These are phyloP conservation scores for Ophonus ardosiacus DNA, from an alignment of 2,888 invertebrate species.

Conservation along the genomic window DNA sequence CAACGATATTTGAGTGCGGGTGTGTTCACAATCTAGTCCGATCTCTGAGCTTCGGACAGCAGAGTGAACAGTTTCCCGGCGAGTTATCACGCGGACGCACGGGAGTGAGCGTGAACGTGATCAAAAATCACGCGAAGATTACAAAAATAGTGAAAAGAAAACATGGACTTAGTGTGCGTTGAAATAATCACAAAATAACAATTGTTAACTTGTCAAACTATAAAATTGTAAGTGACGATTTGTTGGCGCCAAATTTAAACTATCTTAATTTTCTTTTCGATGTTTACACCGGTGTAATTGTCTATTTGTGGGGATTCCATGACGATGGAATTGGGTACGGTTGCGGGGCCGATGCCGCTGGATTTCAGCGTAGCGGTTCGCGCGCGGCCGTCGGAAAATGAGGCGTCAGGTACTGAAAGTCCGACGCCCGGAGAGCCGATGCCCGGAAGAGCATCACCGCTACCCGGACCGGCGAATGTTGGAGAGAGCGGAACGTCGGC, in stretches of 20 bases:
- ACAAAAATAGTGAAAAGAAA: not conserved
- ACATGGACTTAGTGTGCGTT: not conserved
- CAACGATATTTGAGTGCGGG: constrained; percentile 28
- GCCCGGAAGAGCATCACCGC: constrained; percentile 69
- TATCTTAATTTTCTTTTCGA: not conserved
- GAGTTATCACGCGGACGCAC: constrained; percentile 42
- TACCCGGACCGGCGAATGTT: constrained; percentile 75
- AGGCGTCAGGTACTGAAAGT: not conserved
- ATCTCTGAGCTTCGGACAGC: not conserved
- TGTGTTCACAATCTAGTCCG: constrained; percentile 38
- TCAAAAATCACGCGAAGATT: not conserved
- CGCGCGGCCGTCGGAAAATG: constrained; percentile 11
- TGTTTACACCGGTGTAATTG: not conserved
- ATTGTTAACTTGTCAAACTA: too few species aligned
- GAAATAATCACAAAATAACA: not conserved
- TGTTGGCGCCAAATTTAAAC: too few species aligned
- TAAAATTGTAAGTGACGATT: too few species aligned
- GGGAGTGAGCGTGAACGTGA: constrained; percentile 42
- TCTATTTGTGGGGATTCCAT: constrained; percentile 67
- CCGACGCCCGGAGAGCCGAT: constrained; percentile 73
- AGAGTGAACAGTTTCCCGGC: constrained; percentile 36
- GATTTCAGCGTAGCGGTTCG: constrained; percentile 80
- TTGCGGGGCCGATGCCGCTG: constrained; percentile 81
- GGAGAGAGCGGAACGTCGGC: constrained; percentile 69
- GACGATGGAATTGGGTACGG: constrained; percentile 81